phyloP scores from a whole-genome alignment of 2,797 vertebrate genomes.

The Pyrrhura leucotis region DNA sequence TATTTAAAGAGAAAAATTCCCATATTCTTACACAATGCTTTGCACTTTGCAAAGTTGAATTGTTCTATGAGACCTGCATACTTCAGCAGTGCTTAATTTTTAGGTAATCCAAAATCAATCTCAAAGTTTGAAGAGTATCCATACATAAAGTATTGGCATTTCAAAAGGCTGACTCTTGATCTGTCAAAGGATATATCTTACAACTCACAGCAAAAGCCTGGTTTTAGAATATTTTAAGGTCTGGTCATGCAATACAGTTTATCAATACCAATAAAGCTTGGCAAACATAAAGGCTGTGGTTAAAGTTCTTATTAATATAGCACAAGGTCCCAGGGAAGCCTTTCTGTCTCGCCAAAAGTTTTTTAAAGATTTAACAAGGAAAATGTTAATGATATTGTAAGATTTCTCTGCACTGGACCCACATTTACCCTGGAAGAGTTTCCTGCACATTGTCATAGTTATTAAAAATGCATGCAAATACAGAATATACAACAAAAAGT shows the following conservation, averaged over 20 bases:
- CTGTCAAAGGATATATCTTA: not conserved
- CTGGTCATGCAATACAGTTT: not conserved
- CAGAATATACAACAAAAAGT: not conserved
- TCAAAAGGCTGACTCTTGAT: not conserved
- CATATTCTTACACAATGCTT: conserved; percentile 17
- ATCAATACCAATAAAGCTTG: not conserved
- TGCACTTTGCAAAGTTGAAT: conserved; percentile 34
- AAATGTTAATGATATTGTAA: not conserved
- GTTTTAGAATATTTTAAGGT: not conserved
- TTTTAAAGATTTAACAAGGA: conserved; percentile 20
- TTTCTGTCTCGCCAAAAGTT: conserved; percentile 1
- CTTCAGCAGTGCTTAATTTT: conserved; percentile 30
- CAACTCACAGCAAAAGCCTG: not conserved
- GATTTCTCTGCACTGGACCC: not conserved
- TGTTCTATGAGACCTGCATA: not conserved
- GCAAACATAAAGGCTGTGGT: not conserved
- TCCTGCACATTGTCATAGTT: not conserved
- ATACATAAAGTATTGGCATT: conserved; percentile 7
- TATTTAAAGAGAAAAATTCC: conserved; percentile 32
- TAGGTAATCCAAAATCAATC: conserved; percentile 54
- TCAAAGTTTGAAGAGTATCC: conserved; percentile 47
- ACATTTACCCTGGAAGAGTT: not conserved
- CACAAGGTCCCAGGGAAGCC: not conserved
- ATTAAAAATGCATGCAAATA: not conserved
- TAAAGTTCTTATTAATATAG: not conserved